Evolutionary conservation across 2,113 vertebrate species (phyloP).

Genomic region (Charadrius vociferus): DNA sequence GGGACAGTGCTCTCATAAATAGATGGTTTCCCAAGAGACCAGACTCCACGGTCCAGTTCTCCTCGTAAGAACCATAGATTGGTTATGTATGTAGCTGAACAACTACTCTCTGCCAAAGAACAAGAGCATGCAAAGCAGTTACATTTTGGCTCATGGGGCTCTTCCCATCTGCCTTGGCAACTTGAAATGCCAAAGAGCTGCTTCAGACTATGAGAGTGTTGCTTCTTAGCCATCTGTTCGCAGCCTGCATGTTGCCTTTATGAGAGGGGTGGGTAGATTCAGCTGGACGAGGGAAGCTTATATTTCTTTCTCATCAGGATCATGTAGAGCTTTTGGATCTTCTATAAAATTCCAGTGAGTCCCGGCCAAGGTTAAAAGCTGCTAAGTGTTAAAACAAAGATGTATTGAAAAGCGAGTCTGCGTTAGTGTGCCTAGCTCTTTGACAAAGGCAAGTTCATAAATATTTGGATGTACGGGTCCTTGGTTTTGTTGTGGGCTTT

Average conservation of each 20-base stretch:
- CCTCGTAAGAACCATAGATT: neutral
- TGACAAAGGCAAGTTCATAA: neutral
- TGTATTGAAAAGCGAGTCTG: slow-evolving; percentile 17
- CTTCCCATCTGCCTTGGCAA: neutral
- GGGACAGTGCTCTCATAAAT: neutral
- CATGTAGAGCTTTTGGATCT: slow-evolving; percentile 45
- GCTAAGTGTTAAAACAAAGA: slow-evolving; percentile 44
- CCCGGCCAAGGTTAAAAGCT: slow-evolving; percentile 53
- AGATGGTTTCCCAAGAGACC: neutral
- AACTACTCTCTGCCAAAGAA: neutral
- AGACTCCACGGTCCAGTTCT: neutral
- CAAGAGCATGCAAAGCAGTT: neutral
- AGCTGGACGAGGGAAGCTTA: neutral
- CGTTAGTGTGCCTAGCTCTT: neutral
- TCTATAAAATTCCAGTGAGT: slow-evolving; percentile 31
- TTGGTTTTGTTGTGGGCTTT: neutral
- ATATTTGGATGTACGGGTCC: neutral
- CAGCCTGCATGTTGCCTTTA: slow-evolving; percentile 17
- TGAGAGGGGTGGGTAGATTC: neutral
- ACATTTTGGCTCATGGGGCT: neutral
- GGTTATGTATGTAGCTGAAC: neutral
- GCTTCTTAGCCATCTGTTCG: slow-evolving; percentile 32
- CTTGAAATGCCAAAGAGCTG: neutral
- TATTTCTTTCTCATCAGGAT: slow-evolving; percentile 51
- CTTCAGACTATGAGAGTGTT: neutral